A percentile compares a stretch with the other conserved stretches of the same genome.
Evolutionary conservation across 2,113 vertebrate genomes (phyloP).

Genomic region (Cathartes aura): DNA sequence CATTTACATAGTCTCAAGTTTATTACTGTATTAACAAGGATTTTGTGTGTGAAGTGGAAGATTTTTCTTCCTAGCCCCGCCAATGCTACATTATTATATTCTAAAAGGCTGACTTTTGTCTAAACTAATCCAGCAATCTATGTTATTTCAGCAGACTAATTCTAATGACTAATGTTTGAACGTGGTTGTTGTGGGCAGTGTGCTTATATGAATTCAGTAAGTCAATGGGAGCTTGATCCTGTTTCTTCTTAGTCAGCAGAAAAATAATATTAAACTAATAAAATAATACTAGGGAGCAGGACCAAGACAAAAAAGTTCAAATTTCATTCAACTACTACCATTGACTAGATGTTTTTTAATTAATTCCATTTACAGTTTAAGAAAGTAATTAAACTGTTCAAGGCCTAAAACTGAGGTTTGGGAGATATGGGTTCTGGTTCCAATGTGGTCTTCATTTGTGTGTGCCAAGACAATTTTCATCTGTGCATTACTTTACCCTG

Average conservation of each 20-base stretch:
- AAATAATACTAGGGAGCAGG: not conserved
- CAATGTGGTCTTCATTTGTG: not conserved
- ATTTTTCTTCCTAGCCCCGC: not conserved
- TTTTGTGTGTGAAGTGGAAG: slow-evolving; percentile 15
- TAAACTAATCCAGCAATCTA: not conserved
- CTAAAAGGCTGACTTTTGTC: not conserved
- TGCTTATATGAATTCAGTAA: not conserved
- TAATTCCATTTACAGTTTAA: not conserved
- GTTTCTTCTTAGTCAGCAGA: not conserved
- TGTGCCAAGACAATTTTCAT: not conserved
- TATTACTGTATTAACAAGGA: slow-evolving; percentile 21
- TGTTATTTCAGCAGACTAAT: slow-evolving; percentile 16
- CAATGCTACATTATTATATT: not conserved
- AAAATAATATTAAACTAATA: not conserved
- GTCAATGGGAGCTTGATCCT: not conserved
- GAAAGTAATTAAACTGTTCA: not conserved
- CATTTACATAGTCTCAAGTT: slow-evolving; percentile 7
- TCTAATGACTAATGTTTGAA: slow-evolving; percentile 2
- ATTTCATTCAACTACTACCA: not conserved
- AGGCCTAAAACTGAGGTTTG: not conserved
- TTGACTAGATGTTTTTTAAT: not conserved
- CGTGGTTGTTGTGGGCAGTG: not conserved
- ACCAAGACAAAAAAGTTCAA: not conserved
- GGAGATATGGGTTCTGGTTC: not conserved
- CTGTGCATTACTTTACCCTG: not conserved